Evolutionary conservation across 2,888 invertebrate genomes (phyloP).

Genomic region (Piscicola geometra): DNA sequence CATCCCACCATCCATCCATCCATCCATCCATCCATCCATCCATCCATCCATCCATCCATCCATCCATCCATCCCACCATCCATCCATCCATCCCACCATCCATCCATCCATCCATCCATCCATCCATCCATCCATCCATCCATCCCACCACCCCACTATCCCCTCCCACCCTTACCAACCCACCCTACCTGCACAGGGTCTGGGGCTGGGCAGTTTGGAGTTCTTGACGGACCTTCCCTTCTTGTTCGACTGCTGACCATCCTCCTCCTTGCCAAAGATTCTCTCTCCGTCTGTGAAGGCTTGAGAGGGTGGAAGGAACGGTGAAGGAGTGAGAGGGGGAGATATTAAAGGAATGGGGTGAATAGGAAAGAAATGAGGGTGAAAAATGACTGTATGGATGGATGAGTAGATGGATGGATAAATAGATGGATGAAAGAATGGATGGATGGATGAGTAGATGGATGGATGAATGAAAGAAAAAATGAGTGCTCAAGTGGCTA

Average conservation of each 20-base stretch:
- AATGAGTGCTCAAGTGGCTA: too few relatives aligned
- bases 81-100: background rate
- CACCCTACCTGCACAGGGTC: background rate
- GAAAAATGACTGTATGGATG: too few relatives aligned
- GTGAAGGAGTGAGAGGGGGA: too few relatives aligned
- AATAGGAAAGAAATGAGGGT: too few relatives aligned
- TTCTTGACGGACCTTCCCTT: background rate
- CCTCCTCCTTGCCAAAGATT: too few relatives aligned
- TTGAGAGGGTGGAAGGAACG: background rate
- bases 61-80: constrained; percentile 4
- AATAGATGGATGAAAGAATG: too few relatives aligned
- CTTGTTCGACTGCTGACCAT: background rate
- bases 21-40: constrained; percentile 16
- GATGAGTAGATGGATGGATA: too few relatives aligned
- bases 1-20: background rate
- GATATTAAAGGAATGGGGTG: too few relatives aligned
- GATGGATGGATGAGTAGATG: too few relatives aligned
- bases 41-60: constrained; percentile 18
- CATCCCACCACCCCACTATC: background rate
- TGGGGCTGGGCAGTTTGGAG: background rate
- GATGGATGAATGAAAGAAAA: too few relatives aligned
- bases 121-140: constrained; percentile 14
- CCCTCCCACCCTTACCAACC: background rate
- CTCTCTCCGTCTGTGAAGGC: background rate
- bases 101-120: background rate